Evolutionary conservation across 2,797 vertebrate genomes (phyloP), one percentile per base, ranked within the genome.

Genomic region (Thunnus albacares): DNA sequence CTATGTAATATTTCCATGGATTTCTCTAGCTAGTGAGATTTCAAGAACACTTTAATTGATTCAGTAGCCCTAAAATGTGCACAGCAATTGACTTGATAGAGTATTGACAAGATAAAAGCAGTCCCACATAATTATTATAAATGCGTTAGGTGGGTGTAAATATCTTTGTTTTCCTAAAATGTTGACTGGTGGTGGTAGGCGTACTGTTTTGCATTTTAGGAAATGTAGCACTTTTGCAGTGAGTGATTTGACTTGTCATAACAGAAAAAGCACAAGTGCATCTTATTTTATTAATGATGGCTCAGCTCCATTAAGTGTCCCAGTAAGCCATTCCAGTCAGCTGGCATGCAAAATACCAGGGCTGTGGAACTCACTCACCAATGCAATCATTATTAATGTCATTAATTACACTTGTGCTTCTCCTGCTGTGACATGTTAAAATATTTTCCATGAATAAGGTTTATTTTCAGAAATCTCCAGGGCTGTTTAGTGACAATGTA

Each of bases 341-440:
- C 43, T 7, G 56, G 45, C 52, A 30, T 59, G 20, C 60, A 63
- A 47, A 62, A 7, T 20, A 41, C 10, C 55, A 20, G 26, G 22
- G 1, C 38, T 65, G 10, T 80, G 47, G 49, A 65, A 22, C 15
- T 20, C 60, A 22, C 56, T 82, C 61, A 74, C 26, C 45, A 64
- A 61, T 77, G 45, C 41, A 59, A 52, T 64, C 13, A 7, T 75
- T 71, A 76, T 71, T 79, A 76, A 66, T 74, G 24, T 47, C 58
- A 55, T 57, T 81, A 67, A 81, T 85, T 68, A 70, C 20, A 75
- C 56, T 45, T 77, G 26, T 47, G 64, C 57, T 43, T 52, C 70
- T 26, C 61, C 75, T 75, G 72, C 68, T 67, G 66, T 55, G 64
- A 56, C 35, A 22, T 41, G 63, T 79, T 73, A 77, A 49, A 72